A percentile compares a stretch with the other conserved stretches of the same genome.
Evolutionary conservation across 1,140 invertebrate genomes (phyloP).

Genomic region (Papilio polytes): DNA sequence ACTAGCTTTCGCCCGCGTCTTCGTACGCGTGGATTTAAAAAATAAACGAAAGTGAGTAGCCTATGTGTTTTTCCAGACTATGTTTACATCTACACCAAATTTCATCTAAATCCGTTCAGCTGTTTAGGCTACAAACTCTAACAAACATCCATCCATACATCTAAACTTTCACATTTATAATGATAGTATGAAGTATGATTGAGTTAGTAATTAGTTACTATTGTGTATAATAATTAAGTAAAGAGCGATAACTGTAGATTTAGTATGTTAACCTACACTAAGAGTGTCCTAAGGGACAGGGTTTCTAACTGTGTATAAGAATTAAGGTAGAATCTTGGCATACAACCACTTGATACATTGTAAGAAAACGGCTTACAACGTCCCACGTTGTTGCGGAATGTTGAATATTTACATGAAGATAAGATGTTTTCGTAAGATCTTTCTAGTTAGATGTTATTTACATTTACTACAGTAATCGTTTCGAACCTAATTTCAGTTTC

Average conservation of each 20-base stretch:
- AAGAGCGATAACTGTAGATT: background rate
- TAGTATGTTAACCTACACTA: background rate
- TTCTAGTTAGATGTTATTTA: background rate
- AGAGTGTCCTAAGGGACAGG: background rate
- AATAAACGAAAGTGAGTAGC: too few species aligned
- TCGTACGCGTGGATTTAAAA: too few species aligned
- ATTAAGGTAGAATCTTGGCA: background rate
- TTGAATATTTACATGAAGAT: conserved; percentile 18
- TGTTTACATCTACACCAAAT: too few species aligned
- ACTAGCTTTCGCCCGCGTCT: too few species aligned
- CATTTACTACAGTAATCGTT: background rate
- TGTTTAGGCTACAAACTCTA: too few species aligned
- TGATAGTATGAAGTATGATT: too few species aligned
- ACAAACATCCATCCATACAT: too few species aligned
- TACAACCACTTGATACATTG: background rate
- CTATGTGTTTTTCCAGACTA: too few species aligned
- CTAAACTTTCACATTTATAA: too few species aligned
- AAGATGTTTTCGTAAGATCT: background rate
- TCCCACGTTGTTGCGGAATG: background rate
- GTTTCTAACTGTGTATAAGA: too few species aligned
- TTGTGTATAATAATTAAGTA: background rate
- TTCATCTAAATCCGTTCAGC: too few species aligned
- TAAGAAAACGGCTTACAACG: background rate
- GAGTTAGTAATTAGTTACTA: background rate
- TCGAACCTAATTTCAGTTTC: background rate